Evolutionary conservation across 1,140 invertebrate species (phyloP), one percentile per base, ranked within the genome.

Genomic region (Hormaphis cornu): DNA sequence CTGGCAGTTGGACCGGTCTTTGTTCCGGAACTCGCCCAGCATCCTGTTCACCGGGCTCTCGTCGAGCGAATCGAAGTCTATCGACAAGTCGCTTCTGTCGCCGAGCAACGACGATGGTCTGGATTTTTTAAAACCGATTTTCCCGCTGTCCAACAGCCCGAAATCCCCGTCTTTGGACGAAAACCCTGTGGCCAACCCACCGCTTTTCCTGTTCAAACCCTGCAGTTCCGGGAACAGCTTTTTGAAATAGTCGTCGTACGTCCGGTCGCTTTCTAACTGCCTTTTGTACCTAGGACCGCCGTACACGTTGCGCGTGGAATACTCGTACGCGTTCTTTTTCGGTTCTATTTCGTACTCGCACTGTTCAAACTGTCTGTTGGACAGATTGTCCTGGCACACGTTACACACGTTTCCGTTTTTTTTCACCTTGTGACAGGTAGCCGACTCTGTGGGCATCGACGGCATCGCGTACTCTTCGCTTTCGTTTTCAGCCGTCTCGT

Each of bases 341-440:
- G 87, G 87, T 72, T 84, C 82, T 18, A 84, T 82, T 2, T 82
- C 81, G 76, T 88, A 89, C 0, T 83, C 84, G 73, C 87, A 89
- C 35, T 84, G 84, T 78, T 89, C 86, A 70, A 83, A 88, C 70
- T 85, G 86, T 6, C 83, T 86, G 20, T 86, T 85, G 1, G 82
- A 87, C 75, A 85, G 83, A 0, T 83, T 80, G 74, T 88, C 82
- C 72, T 83, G 83, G 73, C 87, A 89, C 3, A 85, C 77, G 42
- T 80, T 84, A 73, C 87, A 89, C 7, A 79, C 82, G 79, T 85
- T 83, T 12, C 82, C 82, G 72, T 84, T 83, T 74, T 81, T 86
- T 54, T 81, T 76, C 0, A 86, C 79, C 75, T 86, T 81, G 71
- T 82, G 79, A 72, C 87, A 88, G 72, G 82, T 81, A 66, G 80